Conservation (phyloP, 2,888 invertebrate species). For the Oscheius sp. region DNA sequence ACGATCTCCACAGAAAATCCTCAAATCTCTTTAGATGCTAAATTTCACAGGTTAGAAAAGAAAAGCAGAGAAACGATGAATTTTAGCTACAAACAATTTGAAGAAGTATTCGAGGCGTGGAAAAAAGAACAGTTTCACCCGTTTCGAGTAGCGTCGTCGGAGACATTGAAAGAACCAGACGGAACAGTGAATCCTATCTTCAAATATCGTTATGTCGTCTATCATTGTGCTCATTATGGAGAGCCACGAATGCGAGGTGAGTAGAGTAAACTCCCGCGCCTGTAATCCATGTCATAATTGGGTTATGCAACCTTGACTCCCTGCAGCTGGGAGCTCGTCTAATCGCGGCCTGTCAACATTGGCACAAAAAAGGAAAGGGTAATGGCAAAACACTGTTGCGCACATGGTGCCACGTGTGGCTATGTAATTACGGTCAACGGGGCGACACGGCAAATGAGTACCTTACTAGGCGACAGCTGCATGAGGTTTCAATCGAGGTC, state of each 20-base stretch:
- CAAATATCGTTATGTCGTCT: conserved; percentile 71
- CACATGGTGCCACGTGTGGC: conserved; percentile 39
- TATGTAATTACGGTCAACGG: conserved; percentile 34
- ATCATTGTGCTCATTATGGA: conserved; percentile 71
- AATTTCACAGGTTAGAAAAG: conserved; percentile 37
- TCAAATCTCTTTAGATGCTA: conserved; percentile 41
- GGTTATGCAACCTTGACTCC: conserved; percentile 18
- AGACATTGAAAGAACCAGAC: conserved; percentile 56
- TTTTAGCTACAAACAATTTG: conserved; percentile 60
- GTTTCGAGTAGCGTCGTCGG: conserved; percentile 70
- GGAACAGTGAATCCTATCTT: conserved; percentile 51
- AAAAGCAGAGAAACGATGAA: background rate
- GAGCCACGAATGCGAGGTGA: conserved; percentile 69
- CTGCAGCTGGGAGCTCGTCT: conserved; percentile 20
- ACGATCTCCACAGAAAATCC: conserved; percentile 23
- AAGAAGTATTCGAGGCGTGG: conserved; percentile 64
- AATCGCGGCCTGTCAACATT: background rate
- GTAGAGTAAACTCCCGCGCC: background rate
- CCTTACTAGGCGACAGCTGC: conserved; percentile 32
- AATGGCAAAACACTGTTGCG: conserved; percentile 36
- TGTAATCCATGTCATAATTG: conserved; percentile 16
- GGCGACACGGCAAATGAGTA: conserved; percentile 27
- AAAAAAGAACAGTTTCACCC: conserved; percentile 60
- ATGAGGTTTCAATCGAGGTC: conserved; percentile 28
- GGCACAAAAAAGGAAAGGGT: conserved; percentile 13